Percentiles rank a stretch among this genome's conserved stretches.
phyloP scores from a whole-genome alignment of 2,113 vertebrate species.

The Bostrychus sinensis region DNA sequence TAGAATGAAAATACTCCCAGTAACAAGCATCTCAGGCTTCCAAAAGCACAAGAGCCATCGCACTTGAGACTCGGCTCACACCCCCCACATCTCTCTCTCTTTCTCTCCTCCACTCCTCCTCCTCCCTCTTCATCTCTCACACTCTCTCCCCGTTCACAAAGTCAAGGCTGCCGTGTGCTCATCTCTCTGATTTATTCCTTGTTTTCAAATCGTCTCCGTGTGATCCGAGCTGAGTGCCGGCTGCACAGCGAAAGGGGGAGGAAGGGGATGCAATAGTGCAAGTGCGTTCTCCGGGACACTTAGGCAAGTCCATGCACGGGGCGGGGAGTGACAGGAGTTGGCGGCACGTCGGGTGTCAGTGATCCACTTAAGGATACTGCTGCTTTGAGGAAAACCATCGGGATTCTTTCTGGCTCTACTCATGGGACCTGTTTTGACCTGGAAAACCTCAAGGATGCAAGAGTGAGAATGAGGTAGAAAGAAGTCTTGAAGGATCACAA shows the following conservation, averaged over 20 bases:
- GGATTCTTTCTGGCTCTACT: conserved; percentile 16
- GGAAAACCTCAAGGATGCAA: not conserved
- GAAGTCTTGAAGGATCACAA: too few species aligned
- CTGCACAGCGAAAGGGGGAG: conserved; percentile 26
- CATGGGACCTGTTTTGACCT: not conserved
- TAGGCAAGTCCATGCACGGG: conserved; percentile 34
- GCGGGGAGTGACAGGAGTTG: conserved; percentile 36
- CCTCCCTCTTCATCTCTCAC: conserved; percentile 3
- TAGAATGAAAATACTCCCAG: conserved; percentile 18
- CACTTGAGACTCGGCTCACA: conserved; percentile 68
- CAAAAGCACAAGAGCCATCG: conserved; percentile 48
- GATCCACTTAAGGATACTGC: conserved; percentile 59
- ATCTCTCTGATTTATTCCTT: conserved; percentile 78
- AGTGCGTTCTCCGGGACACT: conserved; percentile 29
- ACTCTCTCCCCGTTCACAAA: conserved; percentile 63
- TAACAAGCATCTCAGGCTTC: conserved; percentile 37
- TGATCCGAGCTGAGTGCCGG: conserved; percentile 51
- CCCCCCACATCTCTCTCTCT: conserved; percentile 45
- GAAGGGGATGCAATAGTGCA: conserved; percentile 8
- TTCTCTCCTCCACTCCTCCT: conserved; percentile 28
- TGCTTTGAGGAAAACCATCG: conserved; percentile 25
- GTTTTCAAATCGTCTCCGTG: conserved; percentile 65
- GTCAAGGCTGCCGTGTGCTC: conserved; percentile 76
- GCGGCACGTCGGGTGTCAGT: conserved; percentile 69
- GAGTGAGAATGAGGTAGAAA: not conserved